Evolutionary conservation across 2,113 vertebrate genomes (phyloP).

Genomic region (Petrocephalus microphthalmus): DNA sequence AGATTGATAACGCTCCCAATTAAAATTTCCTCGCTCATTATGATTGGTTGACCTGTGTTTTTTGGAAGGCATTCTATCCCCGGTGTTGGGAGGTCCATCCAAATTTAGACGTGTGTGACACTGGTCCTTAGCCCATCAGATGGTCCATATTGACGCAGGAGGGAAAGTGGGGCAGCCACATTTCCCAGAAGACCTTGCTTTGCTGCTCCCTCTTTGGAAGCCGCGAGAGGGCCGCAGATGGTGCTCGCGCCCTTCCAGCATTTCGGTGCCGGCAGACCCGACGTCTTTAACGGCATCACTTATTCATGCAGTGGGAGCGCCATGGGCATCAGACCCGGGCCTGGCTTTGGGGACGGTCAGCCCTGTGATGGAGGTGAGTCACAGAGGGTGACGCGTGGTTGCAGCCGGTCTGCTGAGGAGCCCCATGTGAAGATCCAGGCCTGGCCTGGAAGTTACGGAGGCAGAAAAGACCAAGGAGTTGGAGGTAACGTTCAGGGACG

Average conservation of each 20-base stretch:
- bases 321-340: not conserved
- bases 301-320: conserved; percentile 44
- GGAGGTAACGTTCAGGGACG: not conserved
- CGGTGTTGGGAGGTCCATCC: conserved; percentile 51
- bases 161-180: conserved; percentile 61
- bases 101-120: conserved; percentile 64
- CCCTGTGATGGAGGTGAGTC: not conserved
- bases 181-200: conserved; percentile 54
- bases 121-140: conserved; percentile 64
- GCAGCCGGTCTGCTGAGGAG: not conserved
- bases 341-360: not conserved
- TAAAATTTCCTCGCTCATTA: conserved; percentile 68
- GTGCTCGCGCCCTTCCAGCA: conserved; percentile 55
- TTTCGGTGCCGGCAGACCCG: conserved; percentile 49
- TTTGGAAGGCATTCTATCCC: conserved; percentile 57
- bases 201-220: conserved; percentile 30
- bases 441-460: not conserved
- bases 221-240: conserved; percentile 49
- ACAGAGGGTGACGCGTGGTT: not conserved
- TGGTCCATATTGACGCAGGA: conserved; percentile 61
- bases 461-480: not conserved
- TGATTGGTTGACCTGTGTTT: conserved; percentile 55
- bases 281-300: conserved; percentile 48
- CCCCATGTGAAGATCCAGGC: not conserved
- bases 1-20: conserved; percentile 58